These are phyloP conservation scores for Himalopsyche phryganea DNA, from an alignment of 1,140 invertebrate species.

Conservation along the genomic window DNA sequence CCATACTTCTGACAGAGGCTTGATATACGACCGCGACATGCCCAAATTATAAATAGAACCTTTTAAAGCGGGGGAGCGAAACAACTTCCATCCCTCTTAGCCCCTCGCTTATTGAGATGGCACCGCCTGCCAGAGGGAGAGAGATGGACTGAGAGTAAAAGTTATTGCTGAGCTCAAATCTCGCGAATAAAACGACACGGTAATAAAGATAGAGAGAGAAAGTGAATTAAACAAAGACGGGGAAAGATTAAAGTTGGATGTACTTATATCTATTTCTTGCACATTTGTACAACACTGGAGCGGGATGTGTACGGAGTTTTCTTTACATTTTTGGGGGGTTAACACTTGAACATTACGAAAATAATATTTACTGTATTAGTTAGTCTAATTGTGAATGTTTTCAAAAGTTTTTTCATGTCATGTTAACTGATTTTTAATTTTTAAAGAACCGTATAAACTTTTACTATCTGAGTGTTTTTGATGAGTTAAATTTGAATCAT, in stretches of 20 bases:
- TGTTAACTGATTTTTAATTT: no score
- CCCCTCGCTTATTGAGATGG: not conserved
- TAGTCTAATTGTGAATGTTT: no score
- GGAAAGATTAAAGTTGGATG: slow-evolving; percentile 54
- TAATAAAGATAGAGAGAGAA: slow-evolving; percentile 58
- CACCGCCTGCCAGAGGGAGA: not conserved
- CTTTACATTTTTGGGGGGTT: no score
- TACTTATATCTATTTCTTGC: slow-evolving; percentile 33
- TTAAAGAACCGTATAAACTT: no score
- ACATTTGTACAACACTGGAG: slow-evolving; percentile 25
- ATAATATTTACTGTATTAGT: not conserved
- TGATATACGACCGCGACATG: slow-evolving; percentile 36
- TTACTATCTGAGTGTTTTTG: no score
- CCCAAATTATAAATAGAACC: slow-evolving; percentile 37
- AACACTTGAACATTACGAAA: not conserved
- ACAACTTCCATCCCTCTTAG: slow-evolving; percentile 14
- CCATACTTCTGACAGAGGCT: slow-evolving; percentile 34
- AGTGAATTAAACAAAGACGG: slow-evolving; percentile 60
- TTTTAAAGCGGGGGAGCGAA: slow-evolving; percentile 1
- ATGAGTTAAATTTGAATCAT: no score
- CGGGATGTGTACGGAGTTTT: slow-evolving; percentile 2
- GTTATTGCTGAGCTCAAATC: slow-evolving; percentile 44
- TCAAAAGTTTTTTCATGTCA: no score
- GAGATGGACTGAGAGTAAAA: slow-evolving; percentile 18
- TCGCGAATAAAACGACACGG: slow-evolving; percentile 53